Evolutionary conservation across 2,797 vertebrate species (phyloP).

Genomic region (Buceros bicornis): DNA sequence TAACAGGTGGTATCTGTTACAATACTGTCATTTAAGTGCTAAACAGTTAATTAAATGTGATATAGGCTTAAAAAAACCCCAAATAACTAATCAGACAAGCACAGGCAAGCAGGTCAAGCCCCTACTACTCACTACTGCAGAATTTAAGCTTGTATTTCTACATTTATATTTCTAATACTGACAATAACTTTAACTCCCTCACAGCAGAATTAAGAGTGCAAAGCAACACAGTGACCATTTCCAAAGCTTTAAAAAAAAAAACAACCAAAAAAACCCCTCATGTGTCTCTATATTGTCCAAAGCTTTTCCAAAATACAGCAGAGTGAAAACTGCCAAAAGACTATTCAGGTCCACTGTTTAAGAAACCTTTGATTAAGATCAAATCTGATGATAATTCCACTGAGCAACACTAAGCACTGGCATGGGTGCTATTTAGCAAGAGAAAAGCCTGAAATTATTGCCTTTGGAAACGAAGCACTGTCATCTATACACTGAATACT

Average conservation of each 20-base stretch:
- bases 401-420: conserved; percentile 14
- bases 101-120: neutral
- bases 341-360: neutral
- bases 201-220: neutral
- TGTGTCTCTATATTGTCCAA: neutral
- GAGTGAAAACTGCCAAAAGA: neutral
- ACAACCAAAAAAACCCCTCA: neutral
- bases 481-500: neutral
- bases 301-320: neutral
- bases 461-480: conserved; percentile 39
- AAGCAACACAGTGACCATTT: neutral
- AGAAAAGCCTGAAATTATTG: conserved; percentile 52
- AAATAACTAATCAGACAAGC: neutral
- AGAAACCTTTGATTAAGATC: neutral
- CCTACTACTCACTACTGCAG: neutral
- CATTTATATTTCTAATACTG: neutral
- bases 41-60: neutral
- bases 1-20: neutral
- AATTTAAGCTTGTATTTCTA: neutral
- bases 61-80: neutral
- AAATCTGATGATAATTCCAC: conserved; percentile 11
- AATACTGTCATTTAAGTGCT: neutral
- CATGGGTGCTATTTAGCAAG: conserved; percentile 11
- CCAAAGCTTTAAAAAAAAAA: neutral
- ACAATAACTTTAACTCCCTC: neutral